These are phyloP conservation scores for Ormyrus nitidulus DNA, from an alignment of 2,888 invertebrate genomes.

Conservation along the genomic window DNA sequence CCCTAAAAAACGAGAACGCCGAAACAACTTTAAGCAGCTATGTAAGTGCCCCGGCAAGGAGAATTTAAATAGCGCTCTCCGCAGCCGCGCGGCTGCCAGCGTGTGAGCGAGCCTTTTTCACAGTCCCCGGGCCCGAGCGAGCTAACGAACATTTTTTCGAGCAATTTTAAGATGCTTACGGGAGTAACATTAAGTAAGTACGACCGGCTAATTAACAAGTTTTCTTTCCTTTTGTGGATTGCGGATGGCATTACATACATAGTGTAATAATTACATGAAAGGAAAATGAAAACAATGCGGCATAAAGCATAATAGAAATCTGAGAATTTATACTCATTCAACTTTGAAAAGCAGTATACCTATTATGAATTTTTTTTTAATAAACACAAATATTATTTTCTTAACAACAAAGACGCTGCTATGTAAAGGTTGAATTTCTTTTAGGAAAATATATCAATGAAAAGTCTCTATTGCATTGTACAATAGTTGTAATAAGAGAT, in stretches of 20 bases:
- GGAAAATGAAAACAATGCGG: too few relatives aligned
- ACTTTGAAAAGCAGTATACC: background rate
- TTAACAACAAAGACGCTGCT: too few relatives aligned
- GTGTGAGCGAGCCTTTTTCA: slow-evolving; percentile 1
- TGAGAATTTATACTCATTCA: background rate
- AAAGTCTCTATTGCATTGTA: too few relatives aligned
- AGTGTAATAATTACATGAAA: too few relatives aligned
- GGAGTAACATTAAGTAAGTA: slow-evolving; percentile 23
- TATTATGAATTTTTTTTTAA: too few relatives aligned
- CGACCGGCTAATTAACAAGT: slow-evolving; percentile 25
- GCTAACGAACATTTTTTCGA: slow-evolving; percentile 30
- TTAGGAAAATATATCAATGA: too few relatives aligned
- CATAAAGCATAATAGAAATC: too few relatives aligned
- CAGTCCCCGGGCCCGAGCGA: slow-evolving; percentile 14
- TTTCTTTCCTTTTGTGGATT: background rate
- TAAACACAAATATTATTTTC: too few relatives aligned
- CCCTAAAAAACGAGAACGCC: slow-evolving; percentile 15
- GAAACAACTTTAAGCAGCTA: slow-evolving; percentile 37
- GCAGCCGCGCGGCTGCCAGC: background rate
- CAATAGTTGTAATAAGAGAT: too few relatives aligned
- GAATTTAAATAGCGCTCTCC: slow-evolving; percentile 42
- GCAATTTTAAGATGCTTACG: slow-evolving; percentile 40
- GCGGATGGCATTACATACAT: too few relatives aligned
- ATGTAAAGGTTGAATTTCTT: too few relatives aligned
- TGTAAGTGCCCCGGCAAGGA: slow-evolving; percentile 26